Conservation (phyloP, 2,797 vertebrate genomes). For the Scomberomorus guttatus region DNA sequence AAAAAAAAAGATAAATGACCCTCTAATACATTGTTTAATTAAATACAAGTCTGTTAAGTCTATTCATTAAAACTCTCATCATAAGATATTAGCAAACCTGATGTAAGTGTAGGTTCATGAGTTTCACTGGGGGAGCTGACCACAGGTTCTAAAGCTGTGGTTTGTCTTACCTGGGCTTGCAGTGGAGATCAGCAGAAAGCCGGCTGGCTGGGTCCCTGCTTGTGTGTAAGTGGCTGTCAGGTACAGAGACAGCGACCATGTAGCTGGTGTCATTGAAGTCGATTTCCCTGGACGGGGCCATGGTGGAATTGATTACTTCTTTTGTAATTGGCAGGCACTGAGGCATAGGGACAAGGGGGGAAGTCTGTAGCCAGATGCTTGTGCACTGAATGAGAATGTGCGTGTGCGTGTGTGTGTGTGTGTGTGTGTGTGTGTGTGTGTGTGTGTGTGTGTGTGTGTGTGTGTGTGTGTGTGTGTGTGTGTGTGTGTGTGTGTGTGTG, state of each 20-base stretch:
- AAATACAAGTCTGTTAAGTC: background rate
- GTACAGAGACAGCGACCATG: constrained; percentile 73
- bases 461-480: constrained; percentile 51
- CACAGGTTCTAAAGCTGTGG: background rate
- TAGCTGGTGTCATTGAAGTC: constrained; percentile 80
- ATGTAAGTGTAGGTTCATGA: background rate
- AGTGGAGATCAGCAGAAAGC: constrained; percentile 45
- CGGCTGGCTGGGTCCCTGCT: constrained; percentile 36
- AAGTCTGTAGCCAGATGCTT: constrained; percentile 77
- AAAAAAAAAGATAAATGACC: too few relatives aligned
- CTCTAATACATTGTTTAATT: background rate
- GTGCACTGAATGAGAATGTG: constrained; percentile 76
- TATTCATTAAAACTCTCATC: constrained; percentile 1
- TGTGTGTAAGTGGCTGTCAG: constrained; percentile 72
- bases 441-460: constrained; percentile 45
- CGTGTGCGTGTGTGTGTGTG: constrained; percentile 26
- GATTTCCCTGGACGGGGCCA: constrained; percentile 76
- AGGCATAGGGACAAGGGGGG: constrained; percentile 77
- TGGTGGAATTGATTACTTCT: constrained; percentile 84
- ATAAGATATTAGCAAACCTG: background rate
- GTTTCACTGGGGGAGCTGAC: background rate
- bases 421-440: constrained; percentile 30
- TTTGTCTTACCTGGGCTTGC: constrained; percentile 23
- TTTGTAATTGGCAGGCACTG: constrained; percentile 85
- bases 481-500: constrained; percentile 23